Evolutionary conservation across 2,888 invertebrate genomes (phyloP), one percentile per base, ranked within the genome.

Genomic region (Conops quadrifasciatus): DNA sequence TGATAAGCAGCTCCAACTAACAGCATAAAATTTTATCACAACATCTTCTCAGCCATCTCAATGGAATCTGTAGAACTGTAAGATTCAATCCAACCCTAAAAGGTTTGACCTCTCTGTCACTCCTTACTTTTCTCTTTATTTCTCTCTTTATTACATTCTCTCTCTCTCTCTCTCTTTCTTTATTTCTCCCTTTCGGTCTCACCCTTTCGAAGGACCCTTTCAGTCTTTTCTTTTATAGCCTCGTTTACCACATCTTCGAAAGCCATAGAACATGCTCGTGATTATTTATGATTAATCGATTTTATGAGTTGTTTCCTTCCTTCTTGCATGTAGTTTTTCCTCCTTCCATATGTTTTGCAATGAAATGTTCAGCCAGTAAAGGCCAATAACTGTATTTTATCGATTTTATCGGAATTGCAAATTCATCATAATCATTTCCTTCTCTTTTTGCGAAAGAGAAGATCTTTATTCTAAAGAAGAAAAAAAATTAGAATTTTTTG

Each of bases 201-300:
- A 36, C 15, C n/a, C 30, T 60, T 60, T n/a, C n/a, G 15, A 13
- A 59, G 11, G n/a, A 26, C 28, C 15, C 15, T 24, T 24, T n/a
- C 0, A 2, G 2, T 56, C 28, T 13, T 19, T 24, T n/a, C 58
- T 59, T 30, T 21, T 21, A 56, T 21, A 51, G 51, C 51, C 1
- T n/a, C 21, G 13, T 56, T 21, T 43, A 21, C 24, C 49, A 21
- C 56, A 56, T 58, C 24, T 16, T 67, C 24, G n/a, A 56, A 24
- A 43, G 26, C 53, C 43, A 21, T 43, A 69, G 63, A 70, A 36
- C 71, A 72, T 71, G 74, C 73, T 75, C 73, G 75, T 78, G 77
- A 77, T 79, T 79, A 77, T 78, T 80, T 79, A 79, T 80, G 80
- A 79, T 79, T 80, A 79, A 80, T 80, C 80, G 80, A 80, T 80